Evolutionary conservation across 2,888 invertebrate genomes (phyloP).

Genomic region (Tenthredo mesomela): DNA sequence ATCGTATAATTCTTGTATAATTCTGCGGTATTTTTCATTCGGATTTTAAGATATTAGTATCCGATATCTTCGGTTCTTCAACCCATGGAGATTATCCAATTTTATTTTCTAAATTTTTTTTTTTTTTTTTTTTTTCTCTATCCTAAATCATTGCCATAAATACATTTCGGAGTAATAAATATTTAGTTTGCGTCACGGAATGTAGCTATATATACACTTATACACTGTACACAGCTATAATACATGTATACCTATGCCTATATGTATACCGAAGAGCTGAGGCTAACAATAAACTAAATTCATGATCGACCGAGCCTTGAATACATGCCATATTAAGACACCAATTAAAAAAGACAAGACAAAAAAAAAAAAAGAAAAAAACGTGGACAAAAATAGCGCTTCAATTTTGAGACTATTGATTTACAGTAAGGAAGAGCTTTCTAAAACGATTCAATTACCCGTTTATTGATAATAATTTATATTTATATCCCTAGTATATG

Average conservation of each 20-base stretch:
- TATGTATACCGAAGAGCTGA: neutral
- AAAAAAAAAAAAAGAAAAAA: neutral
- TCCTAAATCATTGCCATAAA: neutral
- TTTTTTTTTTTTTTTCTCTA: neutral
- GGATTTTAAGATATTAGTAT: no score
- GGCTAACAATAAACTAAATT: slow-evolving; percentile 17
- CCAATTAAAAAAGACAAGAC: neutral
- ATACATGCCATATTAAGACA: neutral
- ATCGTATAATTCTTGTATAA: neutral
- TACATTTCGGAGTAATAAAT: slow-evolving; percentile 3
- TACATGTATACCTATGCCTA: neutral
- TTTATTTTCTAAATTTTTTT: neutral
- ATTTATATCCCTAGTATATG: neutral
- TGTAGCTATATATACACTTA: neutral
- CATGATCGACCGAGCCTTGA: slow-evolving; percentile 13
- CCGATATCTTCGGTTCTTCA: neutral
- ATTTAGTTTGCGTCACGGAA: neutral
- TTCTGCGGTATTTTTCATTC: neutral
- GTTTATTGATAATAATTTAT: no score
- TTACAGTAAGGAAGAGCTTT: neutral
- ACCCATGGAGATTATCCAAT: neutral
- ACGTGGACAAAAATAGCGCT: neutral
- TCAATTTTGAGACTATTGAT: neutral
- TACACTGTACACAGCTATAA: neutral
- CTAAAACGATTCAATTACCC: neutral